phyloP scores from a whole-genome alignment of 2,113 vertebrate genomes.

The Pelobates fuscus region DNA sequence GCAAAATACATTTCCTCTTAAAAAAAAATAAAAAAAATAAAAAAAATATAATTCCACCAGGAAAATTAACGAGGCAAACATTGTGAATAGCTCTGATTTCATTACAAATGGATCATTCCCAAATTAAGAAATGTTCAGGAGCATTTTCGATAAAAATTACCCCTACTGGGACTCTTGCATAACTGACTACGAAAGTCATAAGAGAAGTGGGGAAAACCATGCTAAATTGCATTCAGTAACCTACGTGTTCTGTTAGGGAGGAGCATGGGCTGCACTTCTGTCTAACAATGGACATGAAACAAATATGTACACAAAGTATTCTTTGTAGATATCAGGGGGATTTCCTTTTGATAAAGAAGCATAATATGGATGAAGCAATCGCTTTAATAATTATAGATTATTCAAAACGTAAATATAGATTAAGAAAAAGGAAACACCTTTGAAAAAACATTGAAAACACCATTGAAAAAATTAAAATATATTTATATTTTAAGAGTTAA shows the following conservation, averaged over 20 bases:
- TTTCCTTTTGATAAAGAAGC: slow-evolving; percentile 64
- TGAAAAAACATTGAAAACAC: too few relatives aligned
- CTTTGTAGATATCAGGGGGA: slow-evolving; percentile 63
- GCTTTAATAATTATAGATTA: slow-evolving; percentile 8
- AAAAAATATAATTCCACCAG: too few relatives aligned
- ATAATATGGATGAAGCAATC: slow-evolving; percentile 14
- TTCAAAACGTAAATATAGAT: slow-evolving; percentile 23
- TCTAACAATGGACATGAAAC: slow-evolving; percentile 37
- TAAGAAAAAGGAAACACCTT: slow-evolving; percentile 38
- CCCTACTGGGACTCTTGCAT: not conserved
- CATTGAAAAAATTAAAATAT: too few relatives aligned
- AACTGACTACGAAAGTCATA: not conserved
- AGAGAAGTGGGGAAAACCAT: not conserved
- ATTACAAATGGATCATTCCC: too few relatives aligned
- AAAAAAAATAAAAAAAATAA: too few relatives aligned
- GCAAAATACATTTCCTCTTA: too few relatives aligned
- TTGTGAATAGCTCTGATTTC: too few relatives aligned
- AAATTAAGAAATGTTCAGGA: too few relatives aligned
- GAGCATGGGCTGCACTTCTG: not conserved
- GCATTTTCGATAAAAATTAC: not conserved
- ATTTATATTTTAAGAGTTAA: too few relatives aligned
- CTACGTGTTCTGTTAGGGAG: slow-evolving; percentile 13
- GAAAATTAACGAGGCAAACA: too few relatives aligned
- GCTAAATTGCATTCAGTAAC: slow-evolving; percentile 1
- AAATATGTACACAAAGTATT: slow-evolving; percentile 55